Evolutionary conservation across 2,113 vertebrate genomes (phyloP), one percentile per base, ranked within the genome.

Genomic region (Acinonyx jubatus): DNA sequence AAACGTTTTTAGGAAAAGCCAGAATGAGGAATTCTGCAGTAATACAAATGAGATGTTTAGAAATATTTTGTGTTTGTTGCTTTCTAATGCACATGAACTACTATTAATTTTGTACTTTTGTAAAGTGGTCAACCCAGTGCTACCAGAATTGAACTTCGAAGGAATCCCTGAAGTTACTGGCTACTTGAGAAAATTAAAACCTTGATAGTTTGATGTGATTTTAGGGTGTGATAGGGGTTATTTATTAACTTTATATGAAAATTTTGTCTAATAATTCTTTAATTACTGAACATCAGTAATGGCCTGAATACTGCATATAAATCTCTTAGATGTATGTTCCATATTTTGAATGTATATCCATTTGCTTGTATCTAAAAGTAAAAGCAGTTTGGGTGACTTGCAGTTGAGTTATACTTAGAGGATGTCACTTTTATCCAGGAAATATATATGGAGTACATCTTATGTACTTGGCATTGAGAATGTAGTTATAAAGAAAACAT

Each of bases 21-120:
- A 86, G 16, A 4, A 3, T 57, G 31, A 73, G 7, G 93, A 89
- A 74, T 96, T 93, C 19, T 91, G 63, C 94, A 23, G 8, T 94
- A 95, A 95, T 91, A 61, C 33, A 96, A n/a, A 63, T 94, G n/a
- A 89, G 52, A 76, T 74, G 19, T 94, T 98, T 94, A 91, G 36
- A 92, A 80, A 76, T 79, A 83, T 76, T 96, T 91, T 41, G 21
- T 45, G 11, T 91, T 29, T 78, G 45, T 63, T 95, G 41, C 13
- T 95, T 92, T 92, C 38, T 96, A 29, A 52, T 74, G 21, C 80
- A 87, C 78, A 45, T 74, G 52, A 91, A 97, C 79, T 96, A 55
- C 7, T 86, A 31, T 79, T 87, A 68, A 80, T 93, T 95, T 95
- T 89, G 29, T 97, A 36, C 18, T 91, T 95, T 91, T 95, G 33